A percentile compares a stretch with the other conserved stretches of the same genome.
phyloP scores from a whole-genome alignment of 2,888 invertebrate species.

The Diabrotica balteata region DNA sequence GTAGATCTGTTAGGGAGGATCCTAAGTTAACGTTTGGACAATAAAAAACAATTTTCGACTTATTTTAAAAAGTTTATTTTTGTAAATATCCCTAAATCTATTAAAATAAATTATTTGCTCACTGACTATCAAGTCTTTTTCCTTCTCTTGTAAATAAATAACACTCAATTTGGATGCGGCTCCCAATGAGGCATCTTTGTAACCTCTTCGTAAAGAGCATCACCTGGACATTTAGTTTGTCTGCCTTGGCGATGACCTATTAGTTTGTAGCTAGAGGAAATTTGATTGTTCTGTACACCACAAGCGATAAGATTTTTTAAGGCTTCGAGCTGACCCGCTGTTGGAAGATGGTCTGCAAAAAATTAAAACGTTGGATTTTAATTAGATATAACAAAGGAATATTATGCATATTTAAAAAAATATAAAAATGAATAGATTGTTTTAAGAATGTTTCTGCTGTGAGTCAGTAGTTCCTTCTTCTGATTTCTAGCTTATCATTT shows the following conservation, averaged over 20 bases:
- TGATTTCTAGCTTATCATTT: too few species aligned
- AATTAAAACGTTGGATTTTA: neutral
- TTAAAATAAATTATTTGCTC: neutral
- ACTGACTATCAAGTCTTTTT: too few species aligned
- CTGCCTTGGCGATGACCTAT: slow-evolving; percentile 47
- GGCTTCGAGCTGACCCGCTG: slow-evolving; percentile 38
- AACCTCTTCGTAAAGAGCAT: slow-evolving; percentile 41
- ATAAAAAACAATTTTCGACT: neutral
- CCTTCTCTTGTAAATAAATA: too few species aligned
- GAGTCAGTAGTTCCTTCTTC: too few species aligned
- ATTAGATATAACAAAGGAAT: too few species aligned
- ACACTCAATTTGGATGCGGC: slow-evolving; percentile 26
- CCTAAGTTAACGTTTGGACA: neutral
- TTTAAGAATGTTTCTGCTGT: too few species aligned
- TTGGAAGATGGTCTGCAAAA: slow-evolving; percentile 37
- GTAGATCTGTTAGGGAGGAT: too few species aligned
- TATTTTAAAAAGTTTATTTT: neutral
- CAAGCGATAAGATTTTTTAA: slow-evolving; percentile 41
- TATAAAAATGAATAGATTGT: too few species aligned
- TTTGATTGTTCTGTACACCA: slow-evolving; percentile 36
- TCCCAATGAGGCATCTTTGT: slow-evolving; percentile 40
- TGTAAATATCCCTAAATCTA: neutral
- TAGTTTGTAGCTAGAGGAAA: slow-evolving; percentile 39
- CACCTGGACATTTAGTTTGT: slow-evolving; percentile 44
- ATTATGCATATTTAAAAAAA: too few species aligned